These are phyloP conservation scores for Sceloporus tristichus DNA, from an alignment of 2,113 vertebrate species.

Conservation along the genomic window DNA sequence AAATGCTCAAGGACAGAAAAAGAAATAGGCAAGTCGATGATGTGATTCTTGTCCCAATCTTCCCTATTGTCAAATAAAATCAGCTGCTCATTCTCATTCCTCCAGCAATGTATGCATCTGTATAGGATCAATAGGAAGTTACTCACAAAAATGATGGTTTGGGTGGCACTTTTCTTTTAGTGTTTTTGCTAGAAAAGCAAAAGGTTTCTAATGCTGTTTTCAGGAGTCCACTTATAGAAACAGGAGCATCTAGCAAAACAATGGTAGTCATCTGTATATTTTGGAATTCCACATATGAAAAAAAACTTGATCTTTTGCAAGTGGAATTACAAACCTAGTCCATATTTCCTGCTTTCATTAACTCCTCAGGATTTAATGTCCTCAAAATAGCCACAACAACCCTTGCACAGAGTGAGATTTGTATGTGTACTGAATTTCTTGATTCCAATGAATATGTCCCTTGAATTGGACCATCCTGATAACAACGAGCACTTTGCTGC, in stretches of 20 bases:
- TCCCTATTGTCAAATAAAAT: background rate
- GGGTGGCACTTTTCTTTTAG: background rate
- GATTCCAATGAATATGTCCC: too few species aligned
- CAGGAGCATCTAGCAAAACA: conserved; percentile 4
- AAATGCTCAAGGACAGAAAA: conserved; percentile 1
- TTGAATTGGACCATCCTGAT: too few species aligned
- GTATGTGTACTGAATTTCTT: too few species aligned
- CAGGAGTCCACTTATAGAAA: background rate
- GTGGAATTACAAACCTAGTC: background rate
- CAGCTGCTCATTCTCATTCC: background rate
- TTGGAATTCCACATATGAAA: background rate
- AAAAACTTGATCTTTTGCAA: conserved; percentile 3
- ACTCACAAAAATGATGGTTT: background rate
- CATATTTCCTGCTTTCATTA: conserved; percentile 22
- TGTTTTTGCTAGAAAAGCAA: background rate
- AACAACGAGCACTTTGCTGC: too few species aligned
- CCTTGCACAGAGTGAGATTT: too few species aligned
- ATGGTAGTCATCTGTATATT: background rate
- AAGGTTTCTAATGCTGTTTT: background rate
- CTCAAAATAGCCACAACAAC: too few species aligned
- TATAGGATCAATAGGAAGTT: too few species aligned
- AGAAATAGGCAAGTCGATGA: background rate
- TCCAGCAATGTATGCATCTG: background rate
- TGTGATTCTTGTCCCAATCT: background rate
- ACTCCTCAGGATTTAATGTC: background rate